Base-by-base conservation (phyloP, 2,113 vertebrate species). In the Hystrix cristata region DNA sequence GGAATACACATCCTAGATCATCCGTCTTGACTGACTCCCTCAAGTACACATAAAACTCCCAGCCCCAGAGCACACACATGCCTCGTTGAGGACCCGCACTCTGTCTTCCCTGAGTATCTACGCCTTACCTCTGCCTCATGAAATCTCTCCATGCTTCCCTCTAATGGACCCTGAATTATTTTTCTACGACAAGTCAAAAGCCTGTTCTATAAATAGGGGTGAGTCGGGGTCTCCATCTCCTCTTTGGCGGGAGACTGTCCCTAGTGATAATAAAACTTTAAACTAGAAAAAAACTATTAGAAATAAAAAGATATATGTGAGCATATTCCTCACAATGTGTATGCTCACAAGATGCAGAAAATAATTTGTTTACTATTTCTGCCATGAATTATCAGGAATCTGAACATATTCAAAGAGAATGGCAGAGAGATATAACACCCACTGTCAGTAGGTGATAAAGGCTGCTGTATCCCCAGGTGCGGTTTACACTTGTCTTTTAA, bases 401-500 rank as follows among this genome's bases (percentile, higher is more conserved):
- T 79, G n/a, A 94, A 1, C 19, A 71, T 14, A 27, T 34, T 90
- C 1, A 84, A 82, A 87, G 19, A 72, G 10, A 96, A 48, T 9
- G 87, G 29, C 86, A 57, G 34, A 87, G 31, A 71, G 46, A 11
- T 71, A 43, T 53, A 86, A 74, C 34, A 31, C 7, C 7, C 65
- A 29, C 23, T 34, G 25, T 96, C 71, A 88, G 62, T 8, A 48
- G 31, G 51, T 14, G 10, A 86, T 43, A n/a, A 74, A 91, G 48
- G 51, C 64, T 14, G 48, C 3, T 76, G 4, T 64, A 91, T 81
- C 21, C 64, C 18, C 31, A 55, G 76, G 59, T 62, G 3, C 34
- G 78, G 43, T 53, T 87, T 80, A n/a, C n/a, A 34, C 53, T 90
- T 87, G 14, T 78, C 29, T 62, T 96, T 93, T 95, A 93, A 86